Evolutionary conservation across 2,888 invertebrate genomes (phyloP), one percentile per base, ranked within the genome.

Genomic region (Xanthorhoe designata): DNA sequence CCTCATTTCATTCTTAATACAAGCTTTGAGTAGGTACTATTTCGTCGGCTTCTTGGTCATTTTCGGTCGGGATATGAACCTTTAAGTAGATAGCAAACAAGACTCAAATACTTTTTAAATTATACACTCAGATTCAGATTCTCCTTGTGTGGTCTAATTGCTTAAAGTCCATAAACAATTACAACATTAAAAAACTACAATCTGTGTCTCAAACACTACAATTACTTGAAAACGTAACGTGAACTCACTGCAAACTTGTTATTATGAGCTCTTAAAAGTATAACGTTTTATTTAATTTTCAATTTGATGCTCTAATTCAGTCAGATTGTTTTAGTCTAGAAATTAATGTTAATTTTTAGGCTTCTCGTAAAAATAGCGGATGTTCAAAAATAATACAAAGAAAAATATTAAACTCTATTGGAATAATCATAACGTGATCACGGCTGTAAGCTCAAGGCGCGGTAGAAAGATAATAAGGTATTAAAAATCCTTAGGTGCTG

Each of bases 241-340:
- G 66, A 68, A 57, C 64, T 71, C 56, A 68, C 61, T 61, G 60
- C 56, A 68, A 69, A 65, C 72, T 64, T 62, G 65, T 70, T 72
- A 72, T 75, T 75, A 75, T 65, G 66, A 61, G 64, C 70, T 67
- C 71, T 71, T 65, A 70, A 69, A 70, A 60, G 66, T 71, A 71
- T 66, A 59, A 57, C 61, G 49, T 56, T 67, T 68, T 68, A 70
- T 70, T 69, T 64, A 62, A 60, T 66, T 65, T 61, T 64, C 57
- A 67, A 66, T 73, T 68, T 71, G 52, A 61, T 70, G 68, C 58
- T 71, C 66, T 65, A 62, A 68, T 68, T 64, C 61, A 53, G 56
- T 60, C 56, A 38, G 15, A 45, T 56, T 59, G 45, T 63, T 61
- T 64, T 64, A 56, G 54, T 62, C 54, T 62, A 60, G 56, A 62